Percentiles rank a stretch among this genome's conserved stretches.
Evolutionary conservation across 2,888 invertebrate genomes (phyloP).

Genomic region (Bellardia bayeri): DNA sequence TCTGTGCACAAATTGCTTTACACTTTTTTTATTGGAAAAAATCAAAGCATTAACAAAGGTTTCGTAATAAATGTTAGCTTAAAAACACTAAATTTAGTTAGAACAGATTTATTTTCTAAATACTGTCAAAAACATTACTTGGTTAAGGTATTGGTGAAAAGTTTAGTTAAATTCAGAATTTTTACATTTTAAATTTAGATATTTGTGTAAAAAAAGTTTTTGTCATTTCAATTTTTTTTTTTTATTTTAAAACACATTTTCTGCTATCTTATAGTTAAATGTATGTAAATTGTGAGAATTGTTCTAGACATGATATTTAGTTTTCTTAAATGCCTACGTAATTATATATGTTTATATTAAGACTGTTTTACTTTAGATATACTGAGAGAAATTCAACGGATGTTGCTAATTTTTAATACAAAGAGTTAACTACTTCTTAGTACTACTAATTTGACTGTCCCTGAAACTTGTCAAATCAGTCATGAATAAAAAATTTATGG

Average conservation of each 20-base stretch:
- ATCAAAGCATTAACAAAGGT: slow-evolving; percentile 26
- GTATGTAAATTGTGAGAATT: slow-evolving; percentile 21
- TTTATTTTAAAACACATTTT: neutral
- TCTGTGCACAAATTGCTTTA: slow-evolving; percentile 38
- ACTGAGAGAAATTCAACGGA: slow-evolving; percentile 18
- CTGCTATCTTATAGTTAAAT: neutral
- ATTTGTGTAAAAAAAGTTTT: neutral
- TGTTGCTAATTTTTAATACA: too few species aligned
- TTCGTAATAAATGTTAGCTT: slow-evolving; percentile 5
- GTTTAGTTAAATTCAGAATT: neutral
- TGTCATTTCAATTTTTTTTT: neutral
- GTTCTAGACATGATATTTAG: slow-evolving; percentile 48
- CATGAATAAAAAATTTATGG: too few species aligned
- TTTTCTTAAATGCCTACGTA: slow-evolving; percentile 55
- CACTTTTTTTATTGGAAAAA: neutral
- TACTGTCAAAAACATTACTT: too few species aligned
- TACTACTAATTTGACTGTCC: too few species aligned
- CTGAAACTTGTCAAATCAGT: too few species aligned
- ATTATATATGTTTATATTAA: slow-evolving; percentile 38
- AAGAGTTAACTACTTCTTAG: too few species aligned
- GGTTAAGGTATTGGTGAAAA: too few species aligned
- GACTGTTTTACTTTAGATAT: slow-evolving; percentile 35
- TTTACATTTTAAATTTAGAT: neutral
- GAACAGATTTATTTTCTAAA: neutral
- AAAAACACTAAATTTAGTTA: neutral